Evolutionary conservation across 2,888 invertebrate species (phyloP).

Genomic region (Ophion obscuratus): DNA sequence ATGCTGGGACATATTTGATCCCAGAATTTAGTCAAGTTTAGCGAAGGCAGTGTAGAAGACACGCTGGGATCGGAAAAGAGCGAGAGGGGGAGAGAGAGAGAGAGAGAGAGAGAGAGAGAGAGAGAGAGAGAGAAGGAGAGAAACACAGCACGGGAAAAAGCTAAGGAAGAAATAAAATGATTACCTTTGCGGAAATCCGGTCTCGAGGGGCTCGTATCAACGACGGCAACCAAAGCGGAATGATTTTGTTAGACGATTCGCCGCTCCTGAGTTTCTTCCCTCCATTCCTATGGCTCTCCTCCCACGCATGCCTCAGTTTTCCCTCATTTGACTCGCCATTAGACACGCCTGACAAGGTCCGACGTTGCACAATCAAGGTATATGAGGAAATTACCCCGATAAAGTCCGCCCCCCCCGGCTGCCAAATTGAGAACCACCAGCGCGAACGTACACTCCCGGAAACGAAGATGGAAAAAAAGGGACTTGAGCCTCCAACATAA

Average conservation of each 20-base stretch:
- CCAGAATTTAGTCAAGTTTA: not conserved
- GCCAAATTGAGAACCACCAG: too few relatives aligned
- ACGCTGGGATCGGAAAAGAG: not conserved
- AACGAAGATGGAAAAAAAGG: too few relatives aligned
- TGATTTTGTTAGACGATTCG: constrained; percentile 61
- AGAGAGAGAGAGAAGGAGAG: not conserved
- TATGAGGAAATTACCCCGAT: too few relatives aligned
- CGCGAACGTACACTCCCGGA: too few relatives aligned
- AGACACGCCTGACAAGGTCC: too few relatives aligned
- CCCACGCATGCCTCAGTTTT: not conserved
- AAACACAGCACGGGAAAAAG: constrained; percentile 2
- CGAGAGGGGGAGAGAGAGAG: not conserved
- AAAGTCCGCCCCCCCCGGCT: too few relatives aligned
- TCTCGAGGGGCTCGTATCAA: constrained; percentile 55
- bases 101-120: not conserved
- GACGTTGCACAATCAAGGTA: too few relatives aligned
- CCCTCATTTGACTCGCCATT: constrained; percentile 13
- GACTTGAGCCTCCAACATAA: too few relatives aligned
- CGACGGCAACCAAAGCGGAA: constrained; percentile 57
- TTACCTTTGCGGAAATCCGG: constrained; percentile 52
- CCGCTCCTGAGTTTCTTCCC: constrained; percentile 42
- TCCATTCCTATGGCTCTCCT: not conserved
- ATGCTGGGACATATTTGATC: constrained; percentile 12
- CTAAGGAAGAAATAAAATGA: constrained; percentile 51
- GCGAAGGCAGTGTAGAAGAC: not conserved